Evolutionary conservation across 1,140 invertebrate species (phyloP).

Genomic region (Penaeus vannamei): DNA sequence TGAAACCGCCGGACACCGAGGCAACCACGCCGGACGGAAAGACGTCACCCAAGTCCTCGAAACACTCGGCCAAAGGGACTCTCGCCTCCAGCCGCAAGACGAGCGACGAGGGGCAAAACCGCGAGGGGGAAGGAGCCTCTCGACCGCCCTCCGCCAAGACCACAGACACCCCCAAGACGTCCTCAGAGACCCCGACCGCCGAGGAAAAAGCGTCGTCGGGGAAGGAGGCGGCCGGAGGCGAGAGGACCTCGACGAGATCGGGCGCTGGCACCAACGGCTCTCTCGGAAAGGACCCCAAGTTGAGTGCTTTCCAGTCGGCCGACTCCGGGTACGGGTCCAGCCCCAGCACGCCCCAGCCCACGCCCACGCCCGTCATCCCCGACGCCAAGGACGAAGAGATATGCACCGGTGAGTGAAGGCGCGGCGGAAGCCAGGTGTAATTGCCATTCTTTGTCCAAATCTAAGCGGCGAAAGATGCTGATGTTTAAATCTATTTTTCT

Average conservation of each 20-base stretch:
- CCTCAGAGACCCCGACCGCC: too few relatives aligned
- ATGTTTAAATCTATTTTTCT: too few relatives aligned
- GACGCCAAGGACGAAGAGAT: slow-evolving; percentile 77
- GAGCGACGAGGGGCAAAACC: neutral
- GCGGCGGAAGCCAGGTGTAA: too few relatives aligned
- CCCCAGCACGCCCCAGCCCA: slow-evolving; percentile 71
- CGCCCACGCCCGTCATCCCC: slow-evolving; percentile 66
- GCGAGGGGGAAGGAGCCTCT: too few relatives aligned
- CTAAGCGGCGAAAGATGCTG: too few relatives aligned
- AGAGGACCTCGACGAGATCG: neutral
- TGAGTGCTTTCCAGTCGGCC: slow-evolving; percentile 61
- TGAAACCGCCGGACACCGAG: neutral
- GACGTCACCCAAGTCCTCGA: slow-evolving; percentile 13
- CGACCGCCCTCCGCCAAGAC: too few relatives aligned
- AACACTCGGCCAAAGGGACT: neutral
- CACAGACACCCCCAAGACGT: too few relatives aligned
- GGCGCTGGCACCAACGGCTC: neutral
- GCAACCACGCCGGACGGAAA: neutral
- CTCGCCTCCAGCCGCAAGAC: neutral
- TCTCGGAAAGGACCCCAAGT: neutral
- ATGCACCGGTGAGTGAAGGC: slow-evolving; percentile 39
- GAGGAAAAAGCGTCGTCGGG: neutral
- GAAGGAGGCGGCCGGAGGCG: neutral
- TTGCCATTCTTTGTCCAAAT: too few relatives aligned
- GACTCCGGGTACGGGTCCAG: slow-evolving; percentile 67